A percentile compares a stretch with the other conserved stretches of the same genome.
phyloP scores from a whole-genome alignment of 2,113 vertebrate species.

The Microcebus jonahi region DNA sequence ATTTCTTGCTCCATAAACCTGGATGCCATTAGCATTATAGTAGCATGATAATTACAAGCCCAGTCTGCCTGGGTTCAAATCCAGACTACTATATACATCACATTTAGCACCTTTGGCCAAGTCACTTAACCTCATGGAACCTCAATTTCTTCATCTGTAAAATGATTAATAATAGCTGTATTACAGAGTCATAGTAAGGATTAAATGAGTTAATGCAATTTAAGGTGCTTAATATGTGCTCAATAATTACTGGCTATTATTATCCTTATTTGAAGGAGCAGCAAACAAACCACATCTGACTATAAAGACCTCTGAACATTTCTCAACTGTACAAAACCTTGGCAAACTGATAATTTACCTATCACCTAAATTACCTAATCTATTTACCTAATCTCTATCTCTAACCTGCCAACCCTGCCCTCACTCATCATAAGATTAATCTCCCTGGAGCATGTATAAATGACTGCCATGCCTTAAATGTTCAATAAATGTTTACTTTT shows the following conservation, averaged over 20 bases:
- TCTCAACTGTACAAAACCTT: conserved; percentile 13
- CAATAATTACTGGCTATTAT: conserved; percentile 31
- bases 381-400: conserved; percentile 15
- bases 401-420: not conserved
- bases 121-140: not conserved
- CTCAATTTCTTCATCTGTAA: conserved; percentile 15
- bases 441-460: not conserved
- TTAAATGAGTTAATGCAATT: conserved; percentile 19
- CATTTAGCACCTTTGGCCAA: not conserved
- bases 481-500: not conserved
- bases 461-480: not conserved
- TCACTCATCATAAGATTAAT: not conserved
- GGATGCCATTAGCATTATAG: not conserved
- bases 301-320: conserved; percentile 43
- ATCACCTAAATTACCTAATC: conserved; percentile 12
- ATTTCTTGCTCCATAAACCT: not conserved
- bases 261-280: conserved; percentile 3
- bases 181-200: not conserved
- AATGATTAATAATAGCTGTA: not conserved
- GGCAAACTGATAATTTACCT: not conserved
- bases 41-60: not conserved
- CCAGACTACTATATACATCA: not conserved
- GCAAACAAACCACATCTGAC: conserved; percentile 43
- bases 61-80: not conserved
- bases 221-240: not conserved